phyloP scores from a whole-genome alignment of 2,797 vertebrate genomes.

The Mustela erminea region DNA sequence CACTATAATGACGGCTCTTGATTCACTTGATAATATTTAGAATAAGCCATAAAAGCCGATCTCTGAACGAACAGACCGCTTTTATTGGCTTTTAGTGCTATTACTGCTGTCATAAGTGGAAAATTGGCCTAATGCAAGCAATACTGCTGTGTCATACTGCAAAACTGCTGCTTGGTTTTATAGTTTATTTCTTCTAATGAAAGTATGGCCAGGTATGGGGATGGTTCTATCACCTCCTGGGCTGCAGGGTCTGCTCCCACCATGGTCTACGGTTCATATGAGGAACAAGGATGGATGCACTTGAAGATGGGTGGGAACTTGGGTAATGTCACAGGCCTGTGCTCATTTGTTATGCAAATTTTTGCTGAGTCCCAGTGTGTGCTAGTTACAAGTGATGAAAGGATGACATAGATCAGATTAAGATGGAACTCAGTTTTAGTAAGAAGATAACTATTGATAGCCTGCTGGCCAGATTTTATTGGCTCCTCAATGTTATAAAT shows the following conservation, averaged over 20 bases:
- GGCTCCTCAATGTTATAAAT: neutral
- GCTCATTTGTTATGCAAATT: neutral
- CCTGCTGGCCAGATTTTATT: neutral
- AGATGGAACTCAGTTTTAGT: neutral
- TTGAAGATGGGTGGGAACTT: neutral
- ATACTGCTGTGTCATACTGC: slow-evolving; percentile 89
- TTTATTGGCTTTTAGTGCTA: slow-evolving; percentile 91
- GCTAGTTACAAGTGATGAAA: neutral
- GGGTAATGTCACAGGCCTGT: neutral
- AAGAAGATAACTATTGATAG: neutral
- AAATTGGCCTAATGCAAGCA: slow-evolving; percentile 90
- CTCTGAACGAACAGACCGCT: slow-evolving; percentile 87
- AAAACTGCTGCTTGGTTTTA: slow-evolving; percentile 84
- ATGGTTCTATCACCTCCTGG: slow-evolving; percentile 46
- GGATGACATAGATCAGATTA: neutral
- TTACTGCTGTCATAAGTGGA: slow-evolving; percentile 89
- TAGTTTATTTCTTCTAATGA: slow-evolving; percentile 85
- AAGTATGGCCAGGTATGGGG: slow-evolving; percentile 59
- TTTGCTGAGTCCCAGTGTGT: neutral
- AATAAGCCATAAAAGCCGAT: slow-evolving; percentile 90
- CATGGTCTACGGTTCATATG: neutral
- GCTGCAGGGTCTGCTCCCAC: neutral
- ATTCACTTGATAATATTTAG: slow-evolving; percentile 91
- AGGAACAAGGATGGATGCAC: neutral
- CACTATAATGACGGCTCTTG: slow-evolving; percentile 88